Conservation (phyloP, 37 sponge, comb jelly and placozoan species). For the Geodia barretti region DNA sequence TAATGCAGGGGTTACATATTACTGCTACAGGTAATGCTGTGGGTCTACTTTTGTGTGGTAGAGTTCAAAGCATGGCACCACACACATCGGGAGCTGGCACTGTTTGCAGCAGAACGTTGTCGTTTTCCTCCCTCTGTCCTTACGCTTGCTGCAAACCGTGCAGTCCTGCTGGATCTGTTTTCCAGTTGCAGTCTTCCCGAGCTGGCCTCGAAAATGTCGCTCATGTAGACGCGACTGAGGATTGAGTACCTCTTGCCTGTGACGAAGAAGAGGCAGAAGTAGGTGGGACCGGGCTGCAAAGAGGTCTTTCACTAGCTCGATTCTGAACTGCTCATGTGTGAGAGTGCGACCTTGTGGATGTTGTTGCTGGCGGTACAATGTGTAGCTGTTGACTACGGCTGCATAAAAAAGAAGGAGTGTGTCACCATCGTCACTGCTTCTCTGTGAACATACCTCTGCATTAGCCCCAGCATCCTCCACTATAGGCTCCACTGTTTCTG, state of each 20-base stretch:
- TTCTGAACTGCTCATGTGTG: slow-evolving; percentile 28
- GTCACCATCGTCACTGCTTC: too few relatives aligned
- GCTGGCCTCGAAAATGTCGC: slow-evolving; percentile 21
- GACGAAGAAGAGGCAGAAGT: too few relatives aligned
- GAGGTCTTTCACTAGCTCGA: slow-evolving; percentile 10
- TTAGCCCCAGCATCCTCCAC: too few relatives aligned
- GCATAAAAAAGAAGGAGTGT: too few relatives aligned
- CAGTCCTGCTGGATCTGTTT: slow-evolving; percentile 1
- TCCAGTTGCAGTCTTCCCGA: background rate
- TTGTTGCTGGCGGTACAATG: too few relatives aligned
- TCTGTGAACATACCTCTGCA: too few relatives aligned
- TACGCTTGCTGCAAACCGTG: slow-evolving; percentile 13
- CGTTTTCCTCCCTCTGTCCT: background rate
- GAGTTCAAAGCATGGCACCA: slow-evolving; percentile 38
- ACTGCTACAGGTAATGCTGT: background rate
- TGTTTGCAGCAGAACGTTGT: slow-evolving; percentile 19
- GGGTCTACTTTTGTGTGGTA: slow-evolving; percentile 40
- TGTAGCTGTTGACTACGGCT: too few relatives aligned
- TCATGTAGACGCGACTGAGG: slow-evolving; percentile 15
- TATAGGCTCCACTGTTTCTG: too few relatives aligned
- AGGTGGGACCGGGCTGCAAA: too few relatives aligned
- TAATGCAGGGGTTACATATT: too few relatives aligned
- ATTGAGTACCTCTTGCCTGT: too few relatives aligned
- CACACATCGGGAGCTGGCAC: slow-evolving; percentile 29
- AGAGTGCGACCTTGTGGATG: too few relatives aligned